Base-by-base conservation (phyloP, 2,113 vertebrate species). In the Dermatemys mawii region DNA sequence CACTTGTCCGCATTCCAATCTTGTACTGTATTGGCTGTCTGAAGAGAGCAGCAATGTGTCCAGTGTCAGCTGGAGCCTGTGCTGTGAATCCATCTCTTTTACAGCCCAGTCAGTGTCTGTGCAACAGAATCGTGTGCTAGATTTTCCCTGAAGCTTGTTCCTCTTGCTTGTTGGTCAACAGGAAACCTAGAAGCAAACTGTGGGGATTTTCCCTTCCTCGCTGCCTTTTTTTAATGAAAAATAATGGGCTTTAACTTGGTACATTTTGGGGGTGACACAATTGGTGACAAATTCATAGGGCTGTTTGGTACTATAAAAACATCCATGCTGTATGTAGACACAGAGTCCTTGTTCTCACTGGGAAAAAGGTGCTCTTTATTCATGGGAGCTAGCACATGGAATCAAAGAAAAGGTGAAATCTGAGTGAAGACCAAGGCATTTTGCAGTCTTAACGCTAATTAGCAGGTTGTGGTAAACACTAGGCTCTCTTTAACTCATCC, bases 21-120 rank as follows among this genome's bases (percentile, higher is more conserved):
- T 93, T 89, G 26, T 81, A 86, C 1, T 4, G 88, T 5, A 13
- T 26, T 93, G 94, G 90, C 91, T 29, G 44, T 11, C 63, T 0
- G 4, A 95, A 88, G 88, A 96, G 94, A 93, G 81, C 94, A 88
- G 93, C 83, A 93, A 91, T 67, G 7, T 87, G 87, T 78, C 89
- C 83, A 79, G 48, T 81, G 94, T 97, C 94, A 97, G 94, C 94
- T 97, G 97, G 96, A 95, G 91, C 89, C 85, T 75, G 41, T 11
- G 1, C 81, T 17, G 6, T 1, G 35, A 55, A 54, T 95, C 90
- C 0, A 0, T 91, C 93, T 94, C 91, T 87, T 96, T 90, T 54
- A 85, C 5, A 82, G 91, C 70, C 92, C 93, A 0, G 0, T 63
- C 67, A 38, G 60, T 92, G 93, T 96, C 92, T 38, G 90, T 94